Evolutionary conservation across 2,113 vertebrate species (phyloP), one percentile per base, ranked within the genome.

Genomic region (Heteronetta atricapilla): DNA sequence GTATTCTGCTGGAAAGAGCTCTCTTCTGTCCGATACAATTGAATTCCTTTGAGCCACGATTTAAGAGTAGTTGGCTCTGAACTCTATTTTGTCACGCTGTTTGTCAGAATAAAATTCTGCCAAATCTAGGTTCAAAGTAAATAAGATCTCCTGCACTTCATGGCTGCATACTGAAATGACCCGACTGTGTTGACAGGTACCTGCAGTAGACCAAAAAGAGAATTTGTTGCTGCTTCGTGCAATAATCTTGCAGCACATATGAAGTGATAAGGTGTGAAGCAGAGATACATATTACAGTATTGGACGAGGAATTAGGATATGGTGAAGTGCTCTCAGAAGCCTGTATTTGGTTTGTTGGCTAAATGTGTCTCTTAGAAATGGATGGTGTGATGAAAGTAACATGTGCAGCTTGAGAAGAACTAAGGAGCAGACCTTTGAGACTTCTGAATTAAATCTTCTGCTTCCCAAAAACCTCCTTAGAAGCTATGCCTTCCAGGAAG

Each of bases 91-190:
- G 82, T 90, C 67, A 16, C 56, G 50, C 48, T 29, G 66, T 76
- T 84, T 94, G 52, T 88, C 31, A n/a, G 88, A 89, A 68, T 33
- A 88, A 82, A 94, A 72, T 69, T 84, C 56, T 86, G 67, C 80
- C 63, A 68, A 68, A 60, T 86, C 26, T 64, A 11, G 2, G 4
- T 90, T 92, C 77, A 82, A 33, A 83, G 79, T 86, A 48, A 84
- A 17, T 10, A 75, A 58, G 44, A 76, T 90, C 48, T 74, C 77
- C 53, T 70, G 36, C 53, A 50, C 66, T 75, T 94, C 36, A 6
- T 69, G 46, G 58, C 72, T 88, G 28, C 56, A 6, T 25, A n/a
- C 55, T 68, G 86, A 67, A 89, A 58, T 84, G 73, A 56, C 56
- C 58, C 69, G 29, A 21, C 34, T 42, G 38, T 13, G 68, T n/a